Base-by-base conservation (phyloP, 2,888 invertebrate genomes). In the Athalia cordata region DNA sequence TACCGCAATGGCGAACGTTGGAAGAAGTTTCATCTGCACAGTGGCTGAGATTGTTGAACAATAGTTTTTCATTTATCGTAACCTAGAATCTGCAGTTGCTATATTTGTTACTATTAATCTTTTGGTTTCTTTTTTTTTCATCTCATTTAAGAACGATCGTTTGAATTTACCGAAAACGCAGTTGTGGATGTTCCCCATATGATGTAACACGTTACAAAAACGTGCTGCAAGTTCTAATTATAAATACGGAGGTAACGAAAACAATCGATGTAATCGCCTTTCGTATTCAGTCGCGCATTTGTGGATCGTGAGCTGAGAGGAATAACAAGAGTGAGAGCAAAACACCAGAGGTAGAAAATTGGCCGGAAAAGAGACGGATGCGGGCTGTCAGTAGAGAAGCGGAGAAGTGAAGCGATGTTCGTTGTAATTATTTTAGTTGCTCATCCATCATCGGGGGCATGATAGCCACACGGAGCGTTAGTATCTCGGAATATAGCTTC, bases 381-480 rank as follows among this genome's bases (percentile, higher is more conserved):
- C 70, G 47, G 50, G 70, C 70, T 72, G 70, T 57, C 70, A 72
- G 59, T 57, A 72, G 59, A 5, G 70, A 59, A 59, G 70, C 13
- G 45, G 59, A 72, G 59, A 45, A 72, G 70, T 72, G 70, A 72
- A 72, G 70, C 52, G 67, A 68, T 50, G 50, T 77, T 77, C 67
- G 29, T 57, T 68, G 77, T 77, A 70, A 77, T 77, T 77, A 77
- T 77, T 77, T 77, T 70, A 77, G 77, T 59, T 61, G 70, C 61
- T 47, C 77, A 77, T 77, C 68, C 61, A 77, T 77, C 77, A 77
- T 77, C 66, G 62, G 43, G 29, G 67, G 62, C 62, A 67, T 62
- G 68, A 77, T 77, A 77, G 77, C 70, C 68, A 50, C 59, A 62
- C 70, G 49, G 61, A 72, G 72, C 52, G 59, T 29, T 29, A 29